Conservation (phyloP, 2,888 invertebrate species). For the Apodemia hepburni region DNA sequence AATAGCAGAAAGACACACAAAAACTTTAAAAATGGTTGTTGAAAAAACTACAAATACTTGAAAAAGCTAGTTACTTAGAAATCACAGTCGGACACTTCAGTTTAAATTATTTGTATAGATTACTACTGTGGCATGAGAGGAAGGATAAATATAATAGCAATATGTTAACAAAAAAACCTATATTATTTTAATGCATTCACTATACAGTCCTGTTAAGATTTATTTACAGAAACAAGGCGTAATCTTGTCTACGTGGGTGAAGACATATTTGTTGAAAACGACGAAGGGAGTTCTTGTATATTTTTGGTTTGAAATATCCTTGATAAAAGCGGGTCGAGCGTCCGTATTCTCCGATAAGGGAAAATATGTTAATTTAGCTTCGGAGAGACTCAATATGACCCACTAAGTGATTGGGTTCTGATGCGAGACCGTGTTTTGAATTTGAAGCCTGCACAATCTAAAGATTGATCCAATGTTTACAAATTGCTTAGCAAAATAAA, state of each 20-base stretch:
- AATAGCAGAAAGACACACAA: too few relatives aligned
- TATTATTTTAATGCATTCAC: not conserved
- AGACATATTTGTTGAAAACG: conserved; percentile 64
- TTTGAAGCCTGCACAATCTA: conserved; percentile 52
- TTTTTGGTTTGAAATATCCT: conserved; percentile 63
- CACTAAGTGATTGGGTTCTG: conserved; percentile 77
- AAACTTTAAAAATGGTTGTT: too few relatives aligned
- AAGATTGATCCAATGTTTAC: conserved; percentile 68
- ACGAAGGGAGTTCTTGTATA: conserved; percentile 52
- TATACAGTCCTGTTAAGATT: conserved; percentile 59
- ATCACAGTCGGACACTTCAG: too few relatives aligned
- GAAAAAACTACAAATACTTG: too few relatives aligned
- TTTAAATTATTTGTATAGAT: too few relatives aligned
- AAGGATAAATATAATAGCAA: not conserved
- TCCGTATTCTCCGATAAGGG: conserved; percentile 71
- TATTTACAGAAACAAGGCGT: conserved; percentile 65
- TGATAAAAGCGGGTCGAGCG: conserved; percentile 62
- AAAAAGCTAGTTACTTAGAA: too few relatives aligned
- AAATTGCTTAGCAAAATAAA: conserved; percentile 57
- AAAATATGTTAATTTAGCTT: conserved; percentile 76
- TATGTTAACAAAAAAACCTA: not conserved
- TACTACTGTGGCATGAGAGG: too few relatives aligned
- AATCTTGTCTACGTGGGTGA: conserved; percentile 72
- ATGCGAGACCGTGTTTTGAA: conserved; percentile 67
- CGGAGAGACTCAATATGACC: conserved; percentile 68